Percentiles rank a stretch among this genome's conserved stretches.
These are phyloP conservation scores for Dicyrtomina minuta DNA, from an alignment of 2,888 invertebrate genomes.

Conservation along the genomic window DNA sequence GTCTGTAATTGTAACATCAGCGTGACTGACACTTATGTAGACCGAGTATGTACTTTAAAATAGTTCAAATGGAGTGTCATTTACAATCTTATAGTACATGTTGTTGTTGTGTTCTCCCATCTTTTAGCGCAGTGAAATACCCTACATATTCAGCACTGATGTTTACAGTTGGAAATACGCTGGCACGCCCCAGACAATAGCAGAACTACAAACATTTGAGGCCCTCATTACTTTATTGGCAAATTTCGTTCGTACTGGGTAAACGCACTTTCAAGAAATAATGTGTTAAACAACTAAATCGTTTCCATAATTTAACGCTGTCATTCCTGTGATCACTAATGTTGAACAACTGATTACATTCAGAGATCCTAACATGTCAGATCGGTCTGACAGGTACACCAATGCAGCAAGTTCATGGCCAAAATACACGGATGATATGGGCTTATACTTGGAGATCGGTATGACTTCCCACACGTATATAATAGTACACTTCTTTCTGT, in stretches of 20 bases:
- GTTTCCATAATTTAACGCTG: background rate
- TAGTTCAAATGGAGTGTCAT: too few relatives aligned
- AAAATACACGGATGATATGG: constrained; percentile 39
- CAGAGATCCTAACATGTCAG: constrained; percentile 49
- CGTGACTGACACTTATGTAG: too few relatives aligned
- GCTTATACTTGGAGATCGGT: constrained; percentile 49
- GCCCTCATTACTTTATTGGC: constrained; percentile 45
- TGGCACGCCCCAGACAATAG: constrained; percentile 35
- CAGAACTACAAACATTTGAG: constrained; percentile 47
- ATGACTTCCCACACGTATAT: too few relatives aligned
- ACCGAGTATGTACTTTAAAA: background rate
- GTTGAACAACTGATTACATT: too few relatives aligned
- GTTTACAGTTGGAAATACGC: constrained; percentile 50
- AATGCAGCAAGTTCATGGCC: constrained; percentile 45
- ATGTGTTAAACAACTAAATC: constrained; percentile 3
- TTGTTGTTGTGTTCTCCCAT: background rate
- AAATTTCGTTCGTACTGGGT: constrained; percentile 51
- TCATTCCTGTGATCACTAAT: background rate
- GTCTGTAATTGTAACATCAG: too few relatives aligned
- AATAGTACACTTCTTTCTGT: too few relatives aligned
- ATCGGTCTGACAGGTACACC: constrained; percentile 39
- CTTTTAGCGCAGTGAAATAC: constrained; percentile 48
- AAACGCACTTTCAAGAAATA: constrained; percentile 3
- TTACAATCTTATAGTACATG: background rate
- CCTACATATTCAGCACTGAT: constrained; percentile 50